Conservation (phyloP, 2,888 invertebrate species). For the Drosophila mulleri region DNA sequence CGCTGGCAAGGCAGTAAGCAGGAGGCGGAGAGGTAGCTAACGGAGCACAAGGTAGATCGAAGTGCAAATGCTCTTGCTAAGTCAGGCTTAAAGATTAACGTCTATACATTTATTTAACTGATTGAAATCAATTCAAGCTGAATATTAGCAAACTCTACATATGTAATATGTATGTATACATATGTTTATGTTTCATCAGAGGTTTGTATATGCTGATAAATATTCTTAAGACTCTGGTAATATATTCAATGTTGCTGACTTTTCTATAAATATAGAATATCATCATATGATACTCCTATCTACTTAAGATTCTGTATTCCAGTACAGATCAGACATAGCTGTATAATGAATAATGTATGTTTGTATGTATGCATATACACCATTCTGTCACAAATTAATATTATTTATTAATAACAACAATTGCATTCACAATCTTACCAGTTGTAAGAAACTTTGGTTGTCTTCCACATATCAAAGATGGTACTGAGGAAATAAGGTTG, state of each 20-base stretch:
- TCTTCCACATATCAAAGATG: neutral
- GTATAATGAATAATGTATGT: no score
- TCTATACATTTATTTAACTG: neutral
- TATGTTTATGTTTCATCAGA: no score
- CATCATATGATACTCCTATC: no score
- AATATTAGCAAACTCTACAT: no score
- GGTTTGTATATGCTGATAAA: no score
- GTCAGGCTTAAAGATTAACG: no score
- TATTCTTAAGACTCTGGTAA: no score
- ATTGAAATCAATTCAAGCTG: neutral
- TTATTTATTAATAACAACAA: constrained; percentile 3
- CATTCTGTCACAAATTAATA: neutral
- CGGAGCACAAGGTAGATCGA: neutral
- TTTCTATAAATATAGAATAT: no score
- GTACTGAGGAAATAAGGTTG: neutral
- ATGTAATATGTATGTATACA: no score
- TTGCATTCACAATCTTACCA: constrained; percentile 5
- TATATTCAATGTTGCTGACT: no score
- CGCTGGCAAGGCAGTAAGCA: neutral
- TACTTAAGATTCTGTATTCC: no score
- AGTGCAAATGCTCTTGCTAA: constrained; percentile 14
- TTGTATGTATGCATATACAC: neutral
- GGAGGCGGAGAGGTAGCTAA: constrained; percentile 11
- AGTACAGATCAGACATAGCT: no score
- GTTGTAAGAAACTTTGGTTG: neutral